A percentile compares a stretch with the other conserved stretches of the same genome.
These are phyloP conservation scores for Taphrorychus bicolor DNA, from an alignment of 2,888 invertebrate genomes.

Conservation along the genomic window DNA sequence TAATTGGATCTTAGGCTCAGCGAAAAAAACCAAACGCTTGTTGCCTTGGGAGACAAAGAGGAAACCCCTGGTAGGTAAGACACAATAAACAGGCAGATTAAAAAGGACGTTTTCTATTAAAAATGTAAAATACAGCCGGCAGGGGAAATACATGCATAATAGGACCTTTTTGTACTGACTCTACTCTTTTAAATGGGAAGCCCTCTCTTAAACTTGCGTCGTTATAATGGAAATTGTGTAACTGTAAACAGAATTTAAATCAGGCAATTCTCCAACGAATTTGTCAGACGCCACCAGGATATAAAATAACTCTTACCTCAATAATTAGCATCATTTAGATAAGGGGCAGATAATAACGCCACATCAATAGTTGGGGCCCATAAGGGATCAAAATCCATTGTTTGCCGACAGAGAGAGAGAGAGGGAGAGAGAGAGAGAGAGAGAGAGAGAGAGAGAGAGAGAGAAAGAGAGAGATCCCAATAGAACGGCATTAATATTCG, in stretches of 20 bases:
- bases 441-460: too few relatives aligned
- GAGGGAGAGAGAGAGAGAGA: too few relatives aligned
- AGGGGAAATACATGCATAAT: conserved; percentile 59
- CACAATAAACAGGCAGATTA: conserved; percentile 55
- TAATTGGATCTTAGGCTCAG: too few relatives aligned
- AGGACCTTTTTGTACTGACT: conserved; percentile 34
- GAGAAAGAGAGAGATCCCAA: too few relatives aligned
- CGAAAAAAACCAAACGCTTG: too few relatives aligned
- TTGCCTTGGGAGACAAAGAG: conserved; percentile 20
- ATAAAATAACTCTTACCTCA: too few relatives aligned
- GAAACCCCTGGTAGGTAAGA: conserved; percentile 42
- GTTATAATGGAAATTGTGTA: conserved; percentile 31
- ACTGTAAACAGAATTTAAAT: conserved; percentile 35
- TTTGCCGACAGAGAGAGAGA: too few relatives aligned
- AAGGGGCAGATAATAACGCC: too few relatives aligned
- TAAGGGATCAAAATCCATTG: neutral
- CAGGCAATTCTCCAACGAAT: neutral
- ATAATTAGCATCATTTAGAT: too few relatives aligned
- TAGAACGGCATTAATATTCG: neutral
- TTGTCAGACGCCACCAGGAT: neutral
- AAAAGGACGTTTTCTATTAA: conserved; percentile 58
- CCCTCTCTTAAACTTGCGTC: conserved; percentile 34
- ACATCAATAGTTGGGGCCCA: neutral
- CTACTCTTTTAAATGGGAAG: conserved; percentile 34
- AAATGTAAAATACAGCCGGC: conserved; percentile 57